Conservation (phyloP, 2,797 vertebrate genomes). For the Cottoperca gobio region DNA sequence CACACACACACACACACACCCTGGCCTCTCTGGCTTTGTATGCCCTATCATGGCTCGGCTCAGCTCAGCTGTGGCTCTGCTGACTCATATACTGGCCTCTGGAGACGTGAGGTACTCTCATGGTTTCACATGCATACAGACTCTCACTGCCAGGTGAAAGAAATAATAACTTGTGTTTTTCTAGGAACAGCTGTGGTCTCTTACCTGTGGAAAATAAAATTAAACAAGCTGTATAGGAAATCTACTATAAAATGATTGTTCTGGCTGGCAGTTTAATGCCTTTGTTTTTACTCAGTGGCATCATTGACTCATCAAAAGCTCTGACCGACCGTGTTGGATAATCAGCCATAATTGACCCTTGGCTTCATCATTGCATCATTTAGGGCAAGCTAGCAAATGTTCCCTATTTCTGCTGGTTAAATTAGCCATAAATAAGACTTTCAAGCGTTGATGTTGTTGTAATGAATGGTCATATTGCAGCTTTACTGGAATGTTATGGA, state of each 20-base stretch:
- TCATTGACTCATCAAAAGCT: conserved; percentile 67
- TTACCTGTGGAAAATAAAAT: conserved; percentile 72
- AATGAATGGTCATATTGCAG: conserved; percentile 63
- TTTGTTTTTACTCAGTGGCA: conserved; percentile 74
- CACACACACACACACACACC: conserved; percentile 28
- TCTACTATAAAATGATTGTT: conserved; percentile 57
- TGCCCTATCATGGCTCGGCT: conserved; percentile 62
- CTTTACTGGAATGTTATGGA: conserved; percentile 63
- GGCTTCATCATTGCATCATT: conserved; percentile 67
- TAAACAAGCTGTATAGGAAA: conserved; percentile 65
- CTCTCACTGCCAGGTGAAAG: conserved; percentile 66
- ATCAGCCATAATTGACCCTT: conserved; percentile 62
- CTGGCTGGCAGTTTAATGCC: conserved; percentile 56
- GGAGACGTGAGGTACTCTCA: conserved; percentile 67
- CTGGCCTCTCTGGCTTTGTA: conserved; percentile 50
- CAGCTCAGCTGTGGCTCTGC: conserved; percentile 73
- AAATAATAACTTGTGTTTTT: conserved; percentile 71
- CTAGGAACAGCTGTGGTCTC: conserved; percentile 69
- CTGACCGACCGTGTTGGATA: conserved; percentile 40
- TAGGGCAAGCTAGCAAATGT: conserved; percentile 58
- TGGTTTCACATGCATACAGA: conserved; percentile 69
- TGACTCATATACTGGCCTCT: conserved; percentile 76
- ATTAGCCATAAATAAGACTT: conserved; percentile 76
- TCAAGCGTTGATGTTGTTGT: conserved; percentile 49
- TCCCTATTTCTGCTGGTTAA: conserved; percentile 76